Conservation (phyloP, 2,888 invertebrate genomes). For the Melinopterus prodromus region DNA sequence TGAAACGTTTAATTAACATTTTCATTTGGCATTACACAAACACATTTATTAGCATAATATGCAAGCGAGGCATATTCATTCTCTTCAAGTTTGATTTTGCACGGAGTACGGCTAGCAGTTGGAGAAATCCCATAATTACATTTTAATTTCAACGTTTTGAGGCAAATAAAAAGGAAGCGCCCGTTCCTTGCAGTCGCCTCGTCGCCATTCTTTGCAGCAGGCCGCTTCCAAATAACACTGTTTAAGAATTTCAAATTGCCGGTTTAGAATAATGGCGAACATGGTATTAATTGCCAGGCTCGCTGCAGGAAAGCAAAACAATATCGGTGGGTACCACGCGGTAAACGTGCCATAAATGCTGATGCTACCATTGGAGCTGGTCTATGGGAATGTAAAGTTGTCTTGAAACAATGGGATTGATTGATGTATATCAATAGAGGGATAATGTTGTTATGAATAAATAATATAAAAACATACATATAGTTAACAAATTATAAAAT, state of each 20-base stretch:
- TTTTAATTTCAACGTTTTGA: conserved; percentile 24
- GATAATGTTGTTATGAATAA: too few relatives aligned
- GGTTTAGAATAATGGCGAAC: conserved; percentile 16
- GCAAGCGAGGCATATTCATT: too few relatives aligned
- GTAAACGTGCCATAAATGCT: not conserved
- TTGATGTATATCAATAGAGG: too few relatives aligned
- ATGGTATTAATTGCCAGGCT: conserved; percentile 12
- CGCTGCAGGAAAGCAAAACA: not conserved
- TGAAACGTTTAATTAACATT: too few relatives aligned
- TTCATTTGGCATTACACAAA: too few relatives aligned
- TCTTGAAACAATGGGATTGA: too few relatives aligned
- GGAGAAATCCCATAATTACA: conserved; percentile 19
- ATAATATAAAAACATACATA: too few relatives aligned
- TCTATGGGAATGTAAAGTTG: too few relatives aligned
- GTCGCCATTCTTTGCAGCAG: conserved; percentile 5
- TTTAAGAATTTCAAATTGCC: not conserved
- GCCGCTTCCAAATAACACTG: not conserved
- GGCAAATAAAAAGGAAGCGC: conserved; percentile 19
- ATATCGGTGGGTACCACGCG: too few relatives aligned
- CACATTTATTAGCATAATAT: too few relatives aligned
- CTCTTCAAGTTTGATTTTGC: not conserved
- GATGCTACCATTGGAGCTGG: not conserved
- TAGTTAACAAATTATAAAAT: too few relatives aligned
- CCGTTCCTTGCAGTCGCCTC: conserved; percentile 21
- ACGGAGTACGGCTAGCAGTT: not conserved